Evolutionary conservation across 2,888 invertebrate species (phyloP), one percentile per base, ranked within the genome.

Genomic region (Troides helena): DNA sequence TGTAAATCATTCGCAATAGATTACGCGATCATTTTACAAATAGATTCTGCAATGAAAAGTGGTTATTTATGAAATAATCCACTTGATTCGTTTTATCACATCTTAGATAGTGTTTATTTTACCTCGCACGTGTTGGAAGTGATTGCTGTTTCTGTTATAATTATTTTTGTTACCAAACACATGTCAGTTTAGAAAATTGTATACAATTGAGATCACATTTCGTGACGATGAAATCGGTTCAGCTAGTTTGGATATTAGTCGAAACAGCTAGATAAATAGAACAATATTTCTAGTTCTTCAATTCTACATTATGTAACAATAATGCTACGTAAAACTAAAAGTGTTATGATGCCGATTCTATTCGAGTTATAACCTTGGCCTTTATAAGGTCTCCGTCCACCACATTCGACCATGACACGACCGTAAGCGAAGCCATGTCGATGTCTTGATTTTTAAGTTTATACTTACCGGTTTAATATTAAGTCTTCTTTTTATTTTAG

Each of bases 401-500:
- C 50, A 66, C 53, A 68, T 23, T 53, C 53, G 64, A 64, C 64
- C 60, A 36, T 68, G 60, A 68, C 64, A 68, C 36, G 63, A 62
- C 63, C 59, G 58, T 46, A 14, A 59, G 50, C 36, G 36, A 43
- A 60, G 39, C 50, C 23, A 23, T 43, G n/a, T 53, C 39, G 50
- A n/a, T 59, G 43, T 36, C 6, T 36, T 58, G 53, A 30, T 59
- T 21, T 46, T 50, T 6, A 60, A 60, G 60, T 21, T 30, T 53
- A 18, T 50, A 30, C 18, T 53, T 63, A 62, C 8, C 3, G 30
- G 17, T 30, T 17, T 59, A 53, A 6, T 53, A 12, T 1, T 10
- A 53, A 8, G n/a, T 5, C n/a, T 53, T 1, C 17, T 53, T 18
- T n/a, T 2, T 53, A 7, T 53, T 18, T 53, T 53, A 53, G 4